Evolutionary conservation across 2,797 vertebrate genomes (phyloP).

Genomic region (Gadopsis marmoratus): DNA sequence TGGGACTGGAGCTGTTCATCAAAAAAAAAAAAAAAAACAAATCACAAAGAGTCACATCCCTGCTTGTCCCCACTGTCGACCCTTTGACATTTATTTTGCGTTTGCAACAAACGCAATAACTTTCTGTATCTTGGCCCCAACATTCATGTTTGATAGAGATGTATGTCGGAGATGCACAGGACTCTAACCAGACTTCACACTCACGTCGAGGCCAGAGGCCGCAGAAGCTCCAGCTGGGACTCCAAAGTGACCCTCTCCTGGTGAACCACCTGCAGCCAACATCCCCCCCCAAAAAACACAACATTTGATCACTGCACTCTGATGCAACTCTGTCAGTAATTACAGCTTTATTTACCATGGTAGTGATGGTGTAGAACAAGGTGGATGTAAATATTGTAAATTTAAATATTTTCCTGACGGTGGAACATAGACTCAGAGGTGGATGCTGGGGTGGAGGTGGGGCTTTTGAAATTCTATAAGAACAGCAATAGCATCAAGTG

Average conservation of each 20-base stretch:
- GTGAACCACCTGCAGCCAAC: constrained; percentile 90
- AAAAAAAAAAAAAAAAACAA: not conserved
- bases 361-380: constrained; percentile 13
- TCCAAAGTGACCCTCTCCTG: constrained; percentile 94
- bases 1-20: not conserved
- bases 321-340: constrained; percentile 12
- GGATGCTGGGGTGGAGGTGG: no score
- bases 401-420: not conserved
- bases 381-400: not conserved
- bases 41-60: constrained; percentile 7
- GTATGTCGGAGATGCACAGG: not conserved
- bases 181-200: constrained; percentile 4
- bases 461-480: not conserved
- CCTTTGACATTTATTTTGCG: constrained; percentile 34
- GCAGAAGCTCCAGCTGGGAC: constrained; percentile 92
- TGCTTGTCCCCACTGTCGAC: constrained; percentile 13
- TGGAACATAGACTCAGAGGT: not conserved
- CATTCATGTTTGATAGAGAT: constrained; percentile 17
- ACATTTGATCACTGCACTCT: constrained; percentile 22
- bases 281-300: constrained; percentile 25
- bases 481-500: not conserved
- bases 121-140: constrained; percentile 24
- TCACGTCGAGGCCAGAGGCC: constrained; percentile 91
- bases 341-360: constrained; percentile 24
- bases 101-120: constrained; percentile 22